Percentiles rank a stretch among this genome's conserved stretches.
Conservation (phyloP, 2,888 invertebrate species). For the Oxycera nigricornis region DNA sequence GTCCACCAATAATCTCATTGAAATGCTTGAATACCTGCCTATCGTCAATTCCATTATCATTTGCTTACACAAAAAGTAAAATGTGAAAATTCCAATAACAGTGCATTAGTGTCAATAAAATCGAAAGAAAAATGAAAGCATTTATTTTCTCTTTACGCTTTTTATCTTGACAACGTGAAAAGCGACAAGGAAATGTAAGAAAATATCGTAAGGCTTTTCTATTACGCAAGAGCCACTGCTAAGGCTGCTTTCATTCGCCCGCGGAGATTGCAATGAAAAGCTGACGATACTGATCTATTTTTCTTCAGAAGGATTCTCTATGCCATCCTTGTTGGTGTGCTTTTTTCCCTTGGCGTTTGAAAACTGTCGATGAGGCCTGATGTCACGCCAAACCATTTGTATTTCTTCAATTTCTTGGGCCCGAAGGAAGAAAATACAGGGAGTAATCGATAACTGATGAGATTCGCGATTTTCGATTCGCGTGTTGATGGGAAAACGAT, state of each 20-base stretch:
- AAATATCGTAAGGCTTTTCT: not conserved
- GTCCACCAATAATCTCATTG: too few species aligned
- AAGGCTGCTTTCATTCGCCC: too few species aligned
- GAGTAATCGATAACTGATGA: constrained; percentile 29
- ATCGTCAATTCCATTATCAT: too few species aligned
- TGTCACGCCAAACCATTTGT: not conserved
- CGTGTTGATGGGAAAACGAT: constrained; percentile 36
- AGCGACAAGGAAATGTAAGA: not conserved
- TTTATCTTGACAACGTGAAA: not conserved
- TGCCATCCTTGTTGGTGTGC: not conserved
- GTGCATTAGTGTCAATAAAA: not conserved
- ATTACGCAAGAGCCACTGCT: too few species aligned
- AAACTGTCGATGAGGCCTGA: not conserved
- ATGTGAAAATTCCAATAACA: not conserved
- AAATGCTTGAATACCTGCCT: too few species aligned
- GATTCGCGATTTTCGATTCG: constrained; percentile 36
- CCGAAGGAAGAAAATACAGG: not conserved
- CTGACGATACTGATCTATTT: not conserved
- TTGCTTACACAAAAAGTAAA: too few species aligned
- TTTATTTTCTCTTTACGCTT: constrained; percentile 12
- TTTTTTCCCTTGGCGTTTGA: not conserved
- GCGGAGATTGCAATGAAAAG: too few species aligned
- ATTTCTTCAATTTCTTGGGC: not conserved
- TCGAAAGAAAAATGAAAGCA: constrained; percentile 4
- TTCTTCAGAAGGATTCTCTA: not conserved